These are phyloP conservation scores for Bembecia ichneumoniformis DNA, from an alignment of 2,888 invertebrate genomes.

Conservation along the genomic window DNA sequence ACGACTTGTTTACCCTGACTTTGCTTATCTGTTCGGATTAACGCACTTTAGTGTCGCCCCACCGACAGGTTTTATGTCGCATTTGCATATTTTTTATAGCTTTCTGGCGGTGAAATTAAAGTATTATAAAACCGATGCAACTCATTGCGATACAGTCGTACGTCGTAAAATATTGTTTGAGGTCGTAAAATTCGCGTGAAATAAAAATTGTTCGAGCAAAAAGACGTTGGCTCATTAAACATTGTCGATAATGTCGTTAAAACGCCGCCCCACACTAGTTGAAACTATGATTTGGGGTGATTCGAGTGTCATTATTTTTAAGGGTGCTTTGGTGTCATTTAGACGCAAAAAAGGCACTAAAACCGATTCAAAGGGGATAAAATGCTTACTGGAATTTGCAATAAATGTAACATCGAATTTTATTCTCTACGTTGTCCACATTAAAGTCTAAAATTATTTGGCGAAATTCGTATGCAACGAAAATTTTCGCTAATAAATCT, in stretches of 20 bases:
- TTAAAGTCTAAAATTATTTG: too few species aligned
- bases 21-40: conserved; percentile 25
- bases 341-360: too few species aligned
- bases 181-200: conserved; percentile 54
- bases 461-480: too few species aligned
- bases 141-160: conserved; percentile 55
- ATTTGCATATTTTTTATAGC: conserved; percentile 69
- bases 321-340: too few species aligned
- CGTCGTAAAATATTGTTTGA: conserved; percentile 63
- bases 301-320: neutral
- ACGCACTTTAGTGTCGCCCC: conserved; percentile 44
- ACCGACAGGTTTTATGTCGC: conserved; percentile 52
- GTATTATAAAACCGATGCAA: conserved; percentile 63
- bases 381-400: too few species aligned
- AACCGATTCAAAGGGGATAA: too few species aligned
- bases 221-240: conserved; percentile 46
- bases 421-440: too few species aligned
- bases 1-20: too few species aligned
- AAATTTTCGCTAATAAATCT: too few species aligned
- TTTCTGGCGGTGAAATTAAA: conserved; percentile 69
- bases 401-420: too few species aligned
- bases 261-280: neutral
- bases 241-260: conserved; percentile 15
- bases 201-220: conserved; percentile 61
- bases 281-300: neutral